Conservation (phyloP, 2,888 invertebrate species). For the Chymomyza amoena region DNA sequence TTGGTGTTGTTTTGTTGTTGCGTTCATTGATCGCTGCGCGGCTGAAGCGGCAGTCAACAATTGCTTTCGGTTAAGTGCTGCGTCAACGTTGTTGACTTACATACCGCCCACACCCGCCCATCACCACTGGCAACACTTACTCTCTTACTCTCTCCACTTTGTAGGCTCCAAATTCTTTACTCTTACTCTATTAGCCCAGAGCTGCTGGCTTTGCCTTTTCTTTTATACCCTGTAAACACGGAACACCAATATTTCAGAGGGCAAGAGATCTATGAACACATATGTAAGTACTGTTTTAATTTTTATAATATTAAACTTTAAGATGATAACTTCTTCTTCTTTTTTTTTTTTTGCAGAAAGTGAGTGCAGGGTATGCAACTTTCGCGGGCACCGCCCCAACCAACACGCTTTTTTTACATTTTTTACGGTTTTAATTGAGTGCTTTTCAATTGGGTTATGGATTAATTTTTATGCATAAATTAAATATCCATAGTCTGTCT, state of each 20-base stretch:
- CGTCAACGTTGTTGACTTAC: constrained; percentile 69
- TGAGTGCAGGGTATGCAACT: too few relatives aligned
- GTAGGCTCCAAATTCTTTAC: constrained; percentile 55
- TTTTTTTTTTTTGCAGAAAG: too few relatives aligned
- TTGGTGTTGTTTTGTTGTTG: constrained; percentile 40
- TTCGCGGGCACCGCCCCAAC: too few relatives aligned
- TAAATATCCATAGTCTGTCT: constrained; percentile 57
- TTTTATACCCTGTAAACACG: constrained; percentile 15
- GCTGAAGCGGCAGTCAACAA: constrained; percentile 32
- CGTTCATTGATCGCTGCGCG: constrained; percentile 62
- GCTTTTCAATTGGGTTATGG: constrained; percentile 72
- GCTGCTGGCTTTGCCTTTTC: constrained; percentile 48
- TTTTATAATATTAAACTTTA: too few relatives aligned
- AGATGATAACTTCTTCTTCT: too few relatives aligned
- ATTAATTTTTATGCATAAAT: constrained; percentile 71
- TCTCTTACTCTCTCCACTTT: constrained; percentile 3
- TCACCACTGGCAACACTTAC: constrained; percentile 6
- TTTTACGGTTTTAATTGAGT: constrained; percentile 65
- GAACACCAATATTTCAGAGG: too few relatives aligned
- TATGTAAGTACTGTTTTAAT: too few relatives aligned
- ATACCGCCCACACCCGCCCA: constrained; percentile 23
- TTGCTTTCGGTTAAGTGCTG: constrained; percentile 65
- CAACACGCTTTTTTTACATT: constrained; percentile 34
- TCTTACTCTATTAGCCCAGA: constrained; percentile 38
- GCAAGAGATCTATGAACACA: too few relatives aligned